Evolutionary conservation across 1,140 invertebrate species (phyloP), one percentile per base, ranked within the genome.

Genomic region (Oncopodura yosiiana): DNA sequence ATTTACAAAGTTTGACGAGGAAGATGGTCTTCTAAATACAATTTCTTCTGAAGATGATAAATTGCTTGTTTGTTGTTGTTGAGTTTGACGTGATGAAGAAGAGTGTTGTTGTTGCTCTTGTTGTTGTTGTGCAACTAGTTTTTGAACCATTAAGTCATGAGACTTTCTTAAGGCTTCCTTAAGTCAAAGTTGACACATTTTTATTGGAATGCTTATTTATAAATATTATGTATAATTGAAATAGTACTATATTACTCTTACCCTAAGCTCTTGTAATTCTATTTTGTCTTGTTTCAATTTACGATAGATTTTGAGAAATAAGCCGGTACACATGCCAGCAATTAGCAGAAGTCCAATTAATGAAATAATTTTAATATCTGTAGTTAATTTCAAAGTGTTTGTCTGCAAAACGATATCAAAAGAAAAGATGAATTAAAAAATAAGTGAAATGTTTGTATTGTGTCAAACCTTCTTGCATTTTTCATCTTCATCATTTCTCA

Each of bases 281-380:
- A 79, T 78, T 66, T 87, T 85, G 72, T 92, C 87, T 62, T 82
- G 78, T 60, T 87, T 77, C 30, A 92, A 75, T 66, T 91, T 91
- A 60, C 82, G 77, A 53, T 86, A 75, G 68, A 87, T 90, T 64
- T 89, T 90, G 71, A 84, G 86, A 37, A 88, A 74, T 68, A 89
- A 86, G 29, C 86, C 84, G 60, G 84, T 81, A 66, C 84, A 87
- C 81, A 94, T 86, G 14, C 87, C 87, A 29, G 81, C 81, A 46
- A 93, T 75, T 37, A 93, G 87, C 21, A 90, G 70, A 12, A 83
- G 84, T 67, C 92, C 92, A 29, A 94, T 82, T n/a, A 89, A 78
- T 56, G 93, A 77, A 45, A 93, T 92, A 58, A 91, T 86, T 60
- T 88, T 75, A 65, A 92, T 87, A 67, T 92, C 85, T 39, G 84